Evolutionary conservation across 2,797 vertebrate species (phyloP).

Genomic region (Cynopterus sphinx): DNA sequence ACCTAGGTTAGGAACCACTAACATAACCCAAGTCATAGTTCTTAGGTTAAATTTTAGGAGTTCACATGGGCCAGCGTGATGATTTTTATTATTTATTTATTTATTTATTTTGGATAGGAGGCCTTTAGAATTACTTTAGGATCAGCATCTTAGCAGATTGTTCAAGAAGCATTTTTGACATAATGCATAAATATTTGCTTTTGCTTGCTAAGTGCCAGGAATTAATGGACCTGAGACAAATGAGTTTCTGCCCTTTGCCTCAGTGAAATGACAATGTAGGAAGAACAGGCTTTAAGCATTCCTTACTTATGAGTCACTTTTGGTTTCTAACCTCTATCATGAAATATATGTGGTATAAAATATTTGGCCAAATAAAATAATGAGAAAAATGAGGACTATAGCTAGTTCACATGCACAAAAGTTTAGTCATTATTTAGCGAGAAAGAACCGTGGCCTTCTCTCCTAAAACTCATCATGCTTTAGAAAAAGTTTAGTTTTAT

Average conservation of each 20-base stretch:
- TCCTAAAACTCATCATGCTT: background rate
- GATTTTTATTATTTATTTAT: background rate
- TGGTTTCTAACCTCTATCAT: background rate
- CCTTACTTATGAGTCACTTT: background rate
- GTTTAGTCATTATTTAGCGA: background rate
- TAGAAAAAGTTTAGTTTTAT: constrained; percentile 1
- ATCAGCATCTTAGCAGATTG: background rate
- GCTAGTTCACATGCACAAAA: constrained; percentile 21
- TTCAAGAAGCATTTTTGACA: background rate
- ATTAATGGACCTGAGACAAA: background rate
- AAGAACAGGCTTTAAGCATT: background rate
- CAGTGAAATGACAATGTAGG: background rate
- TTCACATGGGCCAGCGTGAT: background rate
- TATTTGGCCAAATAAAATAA: background rate
- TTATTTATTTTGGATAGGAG: background rate
- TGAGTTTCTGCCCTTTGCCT: background rate
- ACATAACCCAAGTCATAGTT: background rate
- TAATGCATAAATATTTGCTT: background rate
- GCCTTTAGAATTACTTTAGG: background rate
- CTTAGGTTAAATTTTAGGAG: background rate
- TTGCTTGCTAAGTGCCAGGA: background rate
- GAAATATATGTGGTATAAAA: background rate
- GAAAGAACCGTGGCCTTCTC: background rate
- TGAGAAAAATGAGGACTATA: background rate
- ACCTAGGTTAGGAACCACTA: background rate